These are phyloP conservation scores for Xanthorhoe designata DNA, from an alignment of 2,888 invertebrate genomes.

Conservation along the genomic window DNA sequence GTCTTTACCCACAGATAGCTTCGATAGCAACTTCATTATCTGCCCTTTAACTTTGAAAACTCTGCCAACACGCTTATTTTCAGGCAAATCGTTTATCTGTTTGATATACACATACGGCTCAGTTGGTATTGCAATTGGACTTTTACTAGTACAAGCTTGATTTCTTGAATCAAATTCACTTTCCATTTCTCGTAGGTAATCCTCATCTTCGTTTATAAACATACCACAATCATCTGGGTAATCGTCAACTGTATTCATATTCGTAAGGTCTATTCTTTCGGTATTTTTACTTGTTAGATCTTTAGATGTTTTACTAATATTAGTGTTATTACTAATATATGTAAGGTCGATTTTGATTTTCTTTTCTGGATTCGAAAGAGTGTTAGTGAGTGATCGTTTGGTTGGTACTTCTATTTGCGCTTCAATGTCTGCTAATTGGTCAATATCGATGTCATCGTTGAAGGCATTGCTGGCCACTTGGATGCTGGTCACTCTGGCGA, in stretches of 20 bases:
- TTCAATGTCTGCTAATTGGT: conserved; percentile 70
- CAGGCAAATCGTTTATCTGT: conserved; percentile 69
- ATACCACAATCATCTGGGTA: conserved; percentile 68
- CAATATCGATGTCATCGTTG: conserved; percentile 65
- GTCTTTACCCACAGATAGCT: conserved; percentile 80
- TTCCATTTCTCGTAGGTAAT: conserved; percentile 69
- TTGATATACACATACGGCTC: conserved; percentile 79
- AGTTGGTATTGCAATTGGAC: conserved; percentile 51
- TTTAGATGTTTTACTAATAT: conserved; percentile 35
- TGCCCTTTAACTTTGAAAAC: conserved; percentile 85
- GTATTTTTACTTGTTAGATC: conserved; percentile 45
- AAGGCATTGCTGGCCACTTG: conserved; percentile 48
- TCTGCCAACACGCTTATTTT: conserved; percentile 63
- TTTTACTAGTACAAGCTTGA: conserved; percentile 25
- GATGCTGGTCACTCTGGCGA: conserved; percentile 57
- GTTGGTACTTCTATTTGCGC: conserved; percentile 58
- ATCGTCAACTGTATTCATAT: conserved; percentile 54
- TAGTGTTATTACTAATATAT: not conserved
- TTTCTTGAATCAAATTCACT: conserved; percentile 57
- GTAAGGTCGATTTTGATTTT: conserved; percentile 58
- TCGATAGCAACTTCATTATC: conserved; percentile 82
- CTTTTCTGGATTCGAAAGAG: conserved; percentile 60
- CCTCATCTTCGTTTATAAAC: conserved; percentile 67
- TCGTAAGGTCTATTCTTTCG: conserved; percentile 41
- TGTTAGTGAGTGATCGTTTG: conserved; percentile 56